Evolutionary conservation across 1,140 invertebrate genomes (phyloP), one percentile per base, ranked within the genome.

Genomic region (Conus ventricosus): DNA sequence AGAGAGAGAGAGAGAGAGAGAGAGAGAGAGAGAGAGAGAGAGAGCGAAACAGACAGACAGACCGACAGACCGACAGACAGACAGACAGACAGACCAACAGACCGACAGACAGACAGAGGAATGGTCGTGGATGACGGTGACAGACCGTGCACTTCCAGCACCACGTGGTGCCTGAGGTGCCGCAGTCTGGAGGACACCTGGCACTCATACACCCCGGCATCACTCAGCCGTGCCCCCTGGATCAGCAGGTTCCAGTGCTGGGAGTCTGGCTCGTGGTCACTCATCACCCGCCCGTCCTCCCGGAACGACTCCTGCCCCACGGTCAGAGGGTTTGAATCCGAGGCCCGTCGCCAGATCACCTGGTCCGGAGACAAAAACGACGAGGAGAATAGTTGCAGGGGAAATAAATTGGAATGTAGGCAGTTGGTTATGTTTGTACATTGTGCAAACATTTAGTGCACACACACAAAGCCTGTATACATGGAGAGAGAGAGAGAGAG

Each of bases 151-250:
- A 71, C 67, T 71, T 85, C 63, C 27, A 92, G 60, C 51, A 89
- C 60, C 20, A 92, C 88, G 84, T 91, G 87, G 20, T 89, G 88
- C 39, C 90, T 80, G 7, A 91, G 84, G 57, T 91, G 89, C 15
- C 88, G 54, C n/a, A 88, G 88, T 57, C 87, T 91, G n/a, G 92
- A 91, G 88, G 91, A 92, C 76, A 93, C 88, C 89, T 93, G 92
- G 89, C 92, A 93, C 89, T 93, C 92, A 82, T 93, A 93, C 10
- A 92, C 89, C 0, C 92, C 92, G 7, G 90, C 87, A 63, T 93
- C 91, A 60, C 87, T 63, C 54, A 87, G 89, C 27, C 84, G 54
- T n/a, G 92, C 91, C 63, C 91, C 86, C 55, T 90, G 90, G 54
- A 93, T 93, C 39, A 92, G 71, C 60, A 93, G 89, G 85, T 92